phyloP scores from a whole-genome alignment of 1,140 invertebrate genomes.

The Thereuonema tuberculata region DNA sequence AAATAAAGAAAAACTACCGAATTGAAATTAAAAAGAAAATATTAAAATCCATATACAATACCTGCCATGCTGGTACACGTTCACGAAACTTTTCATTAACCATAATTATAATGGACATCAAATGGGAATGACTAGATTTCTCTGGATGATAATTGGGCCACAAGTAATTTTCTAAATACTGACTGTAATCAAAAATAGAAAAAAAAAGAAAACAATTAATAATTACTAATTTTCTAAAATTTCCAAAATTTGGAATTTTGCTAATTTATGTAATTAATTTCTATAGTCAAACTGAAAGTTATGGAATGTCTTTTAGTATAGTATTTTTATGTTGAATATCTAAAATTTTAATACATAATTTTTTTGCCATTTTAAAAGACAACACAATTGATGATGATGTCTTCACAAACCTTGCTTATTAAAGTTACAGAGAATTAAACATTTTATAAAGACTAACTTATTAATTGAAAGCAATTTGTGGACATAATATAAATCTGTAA shows the following conservation, averaged over 20 bases:
- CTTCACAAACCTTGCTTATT: too few species aligned
- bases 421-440: too few species aligned
- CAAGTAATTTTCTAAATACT: conserved; percentile 91
- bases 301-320: not conserved
- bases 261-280: conserved; percentile 9
- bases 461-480: not conserved
- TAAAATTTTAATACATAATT: not conserved
- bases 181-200: conserved; percentile 35
- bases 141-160: conserved; percentile 80
- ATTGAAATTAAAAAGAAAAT: conserved; percentile 2
- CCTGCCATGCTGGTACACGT: conserved; percentile 88
- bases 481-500: not conserved
- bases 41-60: conserved; percentile 31
- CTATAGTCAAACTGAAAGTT: not conserved
- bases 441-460: not conserved
- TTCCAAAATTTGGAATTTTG: too few species aligned
- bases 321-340: not conserved
- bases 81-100: conserved; percentile 98
- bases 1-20: too few species aligned
- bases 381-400: too few species aligned
- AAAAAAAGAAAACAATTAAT: not conserved
- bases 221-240: conserved; percentile 1
- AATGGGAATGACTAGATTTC: conserved; percentile 52
- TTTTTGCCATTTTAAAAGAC: not conserved
- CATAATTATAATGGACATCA: conserved; percentile 93